phyloP scores from a whole-genome alignment of 2,888 invertebrate genomes.

The Salticus scenicus region DNA sequence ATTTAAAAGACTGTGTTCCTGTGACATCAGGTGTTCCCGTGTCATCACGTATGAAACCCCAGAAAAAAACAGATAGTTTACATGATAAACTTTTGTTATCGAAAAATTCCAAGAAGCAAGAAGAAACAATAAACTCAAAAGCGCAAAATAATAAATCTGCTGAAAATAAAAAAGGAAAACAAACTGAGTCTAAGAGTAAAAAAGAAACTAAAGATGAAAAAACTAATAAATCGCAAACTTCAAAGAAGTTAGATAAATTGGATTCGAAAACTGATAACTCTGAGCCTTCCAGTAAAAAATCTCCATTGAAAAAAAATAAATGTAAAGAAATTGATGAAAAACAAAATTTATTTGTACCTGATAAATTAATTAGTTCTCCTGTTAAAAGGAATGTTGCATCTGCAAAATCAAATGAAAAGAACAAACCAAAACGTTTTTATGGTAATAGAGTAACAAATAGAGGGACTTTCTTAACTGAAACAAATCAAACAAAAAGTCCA shows the following conservation, averaged over 20 bases:
- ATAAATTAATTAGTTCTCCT: constrained; percentile 17
- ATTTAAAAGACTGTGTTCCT: constrained; percentile 29
- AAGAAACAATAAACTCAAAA: no score
- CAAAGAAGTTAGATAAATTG: no score
- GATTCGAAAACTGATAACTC: no score
- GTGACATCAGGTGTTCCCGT: neutral
- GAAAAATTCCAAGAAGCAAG: no score
- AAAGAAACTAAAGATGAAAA: neutral
- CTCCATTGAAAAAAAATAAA: no score
- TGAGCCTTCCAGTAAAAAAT: neutral
- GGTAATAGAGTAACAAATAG: constrained; percentile 47
- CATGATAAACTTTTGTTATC: no score
- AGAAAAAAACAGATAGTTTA: no score
- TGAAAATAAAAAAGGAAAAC: neutral
- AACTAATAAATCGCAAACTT: neutral
- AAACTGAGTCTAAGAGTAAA: neutral
- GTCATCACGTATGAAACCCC: no score
- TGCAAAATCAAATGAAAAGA: neutral
- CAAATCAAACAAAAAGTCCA: neutral
- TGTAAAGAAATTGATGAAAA: neutral
- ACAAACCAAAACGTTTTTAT: constrained; percentile 34
- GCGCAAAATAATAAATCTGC: neutral
- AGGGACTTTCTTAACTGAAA: constrained; percentile 50
- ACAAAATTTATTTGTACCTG: constrained; percentile 44
- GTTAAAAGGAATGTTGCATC: neutral